Conservation (phyloP, 2,888 invertebrate genomes). For the Andrena fulva region DNA sequence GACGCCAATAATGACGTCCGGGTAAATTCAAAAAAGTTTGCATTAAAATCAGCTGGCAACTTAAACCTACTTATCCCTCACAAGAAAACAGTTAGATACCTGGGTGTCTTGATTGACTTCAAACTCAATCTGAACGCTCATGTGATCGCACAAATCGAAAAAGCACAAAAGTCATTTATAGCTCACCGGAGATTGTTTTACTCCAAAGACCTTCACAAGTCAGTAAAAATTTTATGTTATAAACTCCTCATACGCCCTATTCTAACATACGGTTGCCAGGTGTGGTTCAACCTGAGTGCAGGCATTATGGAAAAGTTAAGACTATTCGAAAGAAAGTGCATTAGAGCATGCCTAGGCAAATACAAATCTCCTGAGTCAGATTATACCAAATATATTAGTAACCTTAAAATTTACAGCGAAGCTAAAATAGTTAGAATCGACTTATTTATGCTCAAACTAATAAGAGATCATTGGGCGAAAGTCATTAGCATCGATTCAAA, state of each 20-base stretch:
- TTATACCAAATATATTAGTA: constrained; percentile 30
- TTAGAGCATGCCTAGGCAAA: constrained; percentile 47
- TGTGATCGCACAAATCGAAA: background rate
- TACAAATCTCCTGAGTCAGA: constrained; percentile 18
- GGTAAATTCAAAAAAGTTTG: background rate
- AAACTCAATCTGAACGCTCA: constrained; percentile 11
- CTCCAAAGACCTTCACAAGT: background rate
- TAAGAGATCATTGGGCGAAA: background rate
- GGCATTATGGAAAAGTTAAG: constrained; percentile 37
- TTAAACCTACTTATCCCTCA: background rate
- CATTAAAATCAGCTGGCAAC: background rate
- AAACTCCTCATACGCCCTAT: constrained; percentile 6
- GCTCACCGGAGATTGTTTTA: constrained; percentile 8
- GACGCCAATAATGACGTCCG: constrained; percentile 14
- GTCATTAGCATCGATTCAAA: background rate
- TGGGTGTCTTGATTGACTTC: constrained; percentile 9
- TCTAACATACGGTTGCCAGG: constrained; percentile 16
- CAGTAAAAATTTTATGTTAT: constrained; percentile 3
- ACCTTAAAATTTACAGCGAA: constrained; percentile 22
- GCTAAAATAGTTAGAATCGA: constrained; percentile 41
- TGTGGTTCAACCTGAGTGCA: constrained; percentile 44
- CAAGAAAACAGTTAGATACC: background rate
- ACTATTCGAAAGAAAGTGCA: constrained; percentile 46
- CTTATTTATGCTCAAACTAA: constrained; percentile 17
- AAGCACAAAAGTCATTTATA: background rate